Percentiles rank a stretch among this genome's conserved stretches.
phyloP scores from a whole-genome alignment of 2,797 vertebrate species.

The Trachurus trachurus region DNA sequence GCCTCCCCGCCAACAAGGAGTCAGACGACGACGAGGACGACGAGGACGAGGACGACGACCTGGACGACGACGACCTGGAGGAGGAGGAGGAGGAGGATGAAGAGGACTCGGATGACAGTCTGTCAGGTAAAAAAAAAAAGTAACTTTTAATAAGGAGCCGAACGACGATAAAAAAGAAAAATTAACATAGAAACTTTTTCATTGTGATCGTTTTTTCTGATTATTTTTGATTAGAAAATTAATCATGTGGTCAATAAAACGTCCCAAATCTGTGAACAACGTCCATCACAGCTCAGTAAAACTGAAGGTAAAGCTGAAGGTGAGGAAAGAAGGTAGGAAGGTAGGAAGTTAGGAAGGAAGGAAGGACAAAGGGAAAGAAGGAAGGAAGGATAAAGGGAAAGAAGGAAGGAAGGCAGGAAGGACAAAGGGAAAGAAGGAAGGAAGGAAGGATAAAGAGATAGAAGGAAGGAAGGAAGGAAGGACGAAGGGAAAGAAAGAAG shows the following conservation, averaged over 20 bases:
- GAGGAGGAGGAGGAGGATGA: slow-evolving; percentile 90
- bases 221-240: slow-evolving; percentile 15
- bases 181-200: slow-evolving; percentile 5
- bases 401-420: too few species aligned
- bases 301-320: slow-evolving; percentile 1
- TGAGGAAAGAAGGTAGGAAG: too few species aligned
- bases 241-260: background rate
- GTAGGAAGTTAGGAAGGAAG: too few species aligned
- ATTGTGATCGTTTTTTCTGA: slow-evolving; percentile 1
- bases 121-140: slow-evolving; percentile 88
- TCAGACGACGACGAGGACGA: slow-evolving; percentile 98
- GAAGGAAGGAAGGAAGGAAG: too few species aligned
- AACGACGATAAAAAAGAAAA: background rate
- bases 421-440: too few species aligned
- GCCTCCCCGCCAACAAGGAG: slow-evolving; percentile 94
- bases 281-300: background rate
- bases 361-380: too few species aligned
- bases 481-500: too few species aligned
- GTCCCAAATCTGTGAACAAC: background rate
- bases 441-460: too few species aligned
- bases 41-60: slow-evolving; percentile 93
- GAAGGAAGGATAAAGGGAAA: too few species aligned
- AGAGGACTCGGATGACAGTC: slow-evolving; percentile 95
- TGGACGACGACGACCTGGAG: slow-evolving; percentile 82
- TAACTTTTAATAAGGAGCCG: slow-evolving; percentile 5